A percentile compares a stretch with the other conserved stretches of the same genome.
phyloP scores from a whole-genome alignment of 2,113 vertebrate genomes.

The Prolemur simus region DNA sequence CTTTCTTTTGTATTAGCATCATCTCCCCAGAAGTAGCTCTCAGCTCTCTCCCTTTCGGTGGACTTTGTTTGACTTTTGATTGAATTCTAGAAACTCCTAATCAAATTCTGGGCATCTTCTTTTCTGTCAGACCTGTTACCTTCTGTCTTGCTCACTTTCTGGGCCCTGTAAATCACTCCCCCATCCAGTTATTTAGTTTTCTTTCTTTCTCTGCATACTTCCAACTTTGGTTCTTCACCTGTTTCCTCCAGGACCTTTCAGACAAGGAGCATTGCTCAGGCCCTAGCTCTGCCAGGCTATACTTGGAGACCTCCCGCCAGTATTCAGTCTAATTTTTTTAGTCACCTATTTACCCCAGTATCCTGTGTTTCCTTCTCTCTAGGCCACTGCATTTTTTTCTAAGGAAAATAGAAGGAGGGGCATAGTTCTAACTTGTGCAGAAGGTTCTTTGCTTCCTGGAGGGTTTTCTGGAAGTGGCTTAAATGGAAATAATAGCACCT shows the following conservation, averaged over 20 bases:
- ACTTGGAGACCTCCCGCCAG: not conserved
- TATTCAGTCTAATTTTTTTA: not conserved
- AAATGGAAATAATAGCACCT: slow-evolving; percentile 5
- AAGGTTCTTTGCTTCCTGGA: slow-evolving; percentile 66
- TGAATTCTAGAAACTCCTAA: not conserved
- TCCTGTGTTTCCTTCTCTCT: slow-evolving; percentile 18
- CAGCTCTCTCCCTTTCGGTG: slow-evolving; percentile 59
- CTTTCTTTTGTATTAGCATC: slow-evolving; percentile 45
- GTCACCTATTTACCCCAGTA: not conserved
- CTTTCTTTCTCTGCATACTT: slow-evolving; percentile 38
- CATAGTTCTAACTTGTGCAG: slow-evolving; percentile 56
- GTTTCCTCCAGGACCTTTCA: not conserved
- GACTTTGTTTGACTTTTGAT: slow-evolving; percentile 31
- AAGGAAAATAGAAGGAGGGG: not conserved
- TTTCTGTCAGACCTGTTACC: not conserved
- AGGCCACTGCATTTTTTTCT: slow-evolving; percentile 53
- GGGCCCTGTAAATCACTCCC: not conserved
- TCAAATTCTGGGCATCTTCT: slow-evolving; percentile 31
- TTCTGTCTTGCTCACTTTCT: slow-evolving; percentile 46
- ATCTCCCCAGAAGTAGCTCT: slow-evolving; percentile 14
- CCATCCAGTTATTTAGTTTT: slow-evolving; percentile 24
- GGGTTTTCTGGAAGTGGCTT: slow-evolving; percentile 59
- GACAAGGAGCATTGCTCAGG: not conserved
- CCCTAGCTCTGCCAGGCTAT: not conserved
- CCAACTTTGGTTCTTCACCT: slow-evolving; percentile 27